Evolutionary conservation across 2,797 vertebrate genomes (phyloP).

Genomic region (Danio aesculapii): DNA sequence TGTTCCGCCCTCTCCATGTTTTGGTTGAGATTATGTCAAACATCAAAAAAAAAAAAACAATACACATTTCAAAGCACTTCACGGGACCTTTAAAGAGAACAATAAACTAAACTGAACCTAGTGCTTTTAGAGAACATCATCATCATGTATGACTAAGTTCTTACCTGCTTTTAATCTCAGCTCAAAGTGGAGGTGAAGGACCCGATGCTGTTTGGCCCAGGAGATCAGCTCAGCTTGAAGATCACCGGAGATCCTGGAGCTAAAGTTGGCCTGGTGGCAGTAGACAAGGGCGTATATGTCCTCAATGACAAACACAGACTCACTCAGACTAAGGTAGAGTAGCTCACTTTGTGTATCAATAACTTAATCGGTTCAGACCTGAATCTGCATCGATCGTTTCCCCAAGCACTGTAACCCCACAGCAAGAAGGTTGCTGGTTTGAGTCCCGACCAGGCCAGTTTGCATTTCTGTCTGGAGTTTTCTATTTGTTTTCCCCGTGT

Average conservation of each 20-base stretch:
- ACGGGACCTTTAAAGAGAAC: too few species aligned
- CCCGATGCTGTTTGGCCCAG: conserved; percentile 37
- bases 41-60: too few species aligned
- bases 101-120: too few species aligned
- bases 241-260: conserved; percentile 74
- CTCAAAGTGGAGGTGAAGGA: neutral
- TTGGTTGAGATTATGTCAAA: too few species aligned
- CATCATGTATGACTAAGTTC: neutral
- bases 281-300: conserved; percentile 81
- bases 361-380: neutral
- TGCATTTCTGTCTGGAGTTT: too few species aligned
- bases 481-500: too few species aligned
- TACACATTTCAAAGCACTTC: too few species aligned
- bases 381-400: neutral
- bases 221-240: conserved; percentile 66
- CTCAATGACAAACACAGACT: conserved; percentile 78
- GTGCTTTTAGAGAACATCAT: neutral
- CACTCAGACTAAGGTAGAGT: conserved; percentile 75
- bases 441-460: too few species aligned
- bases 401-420: too few species aligned
- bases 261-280: conserved; percentile 79
- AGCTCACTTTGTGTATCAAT: too few species aligned
- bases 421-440: too few species aligned
- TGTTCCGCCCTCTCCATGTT: too few species aligned
- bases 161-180: neutral